A percentile compares a stretch with the other conserved stretches of the same genome.
phyloP scores from a whole-genome alignment of 1,140 invertebrate species.

The Musca domestica region DNA sequence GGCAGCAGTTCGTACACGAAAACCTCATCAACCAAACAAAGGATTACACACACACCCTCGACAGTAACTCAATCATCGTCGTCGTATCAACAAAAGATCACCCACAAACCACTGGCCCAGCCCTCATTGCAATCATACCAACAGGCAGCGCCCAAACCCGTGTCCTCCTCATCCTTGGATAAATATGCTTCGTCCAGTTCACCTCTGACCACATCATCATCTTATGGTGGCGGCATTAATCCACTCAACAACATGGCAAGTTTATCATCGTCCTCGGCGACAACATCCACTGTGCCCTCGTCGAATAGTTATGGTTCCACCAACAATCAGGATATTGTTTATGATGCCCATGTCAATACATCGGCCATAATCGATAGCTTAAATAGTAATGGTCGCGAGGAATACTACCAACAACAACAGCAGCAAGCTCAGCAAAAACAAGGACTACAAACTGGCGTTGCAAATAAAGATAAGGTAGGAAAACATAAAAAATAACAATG shows the following conservation, averaged over 20 bases:
- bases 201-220: constrained; percentile 39
- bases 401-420: constrained; percentile 41
- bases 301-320: constrained; percentile 10
- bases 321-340: constrained; percentile 39
- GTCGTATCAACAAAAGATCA: constrained; percentile 35
- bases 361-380: constrained; percentile 52
- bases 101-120: constrained; percentile 26
- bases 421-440: constrained; percentile 27
- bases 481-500: background rate
- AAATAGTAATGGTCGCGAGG: constrained; percentile 44
- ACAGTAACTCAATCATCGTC: constrained; percentile 30
- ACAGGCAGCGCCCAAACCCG: constrained; percentile 24
- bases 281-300: background rate
- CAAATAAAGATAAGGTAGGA: constrained; percentile 51
- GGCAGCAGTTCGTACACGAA: background rate
- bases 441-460: constrained; percentile 26
- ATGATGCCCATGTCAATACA: constrained; percentile 50
- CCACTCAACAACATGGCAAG: background rate
- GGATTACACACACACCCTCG: background rate
- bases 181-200: constrained; percentile 34
- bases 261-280: background rate
- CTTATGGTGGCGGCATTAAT: constrained; percentile 23
- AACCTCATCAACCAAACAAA: constrained; percentile 4
- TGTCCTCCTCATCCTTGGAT: constrained; percentile 13
- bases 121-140: constrained; percentile 35